Evolutionary conservation across 2,797 vertebrate genomes (phyloP).

Genomic region (Sternotherus odoratus): DNA sequence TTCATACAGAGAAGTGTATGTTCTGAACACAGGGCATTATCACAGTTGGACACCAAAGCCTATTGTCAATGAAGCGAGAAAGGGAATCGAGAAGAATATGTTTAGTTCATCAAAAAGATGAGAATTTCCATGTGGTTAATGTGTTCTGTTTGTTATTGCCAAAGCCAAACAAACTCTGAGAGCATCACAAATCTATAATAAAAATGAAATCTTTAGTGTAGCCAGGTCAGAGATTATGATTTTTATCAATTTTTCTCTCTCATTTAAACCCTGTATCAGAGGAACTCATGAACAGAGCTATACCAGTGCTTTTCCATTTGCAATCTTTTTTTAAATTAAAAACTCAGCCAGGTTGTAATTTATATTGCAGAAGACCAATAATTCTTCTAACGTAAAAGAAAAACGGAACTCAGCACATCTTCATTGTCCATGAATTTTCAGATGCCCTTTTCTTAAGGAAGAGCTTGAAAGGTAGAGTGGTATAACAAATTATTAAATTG

Average conservation of each 20-base stretch:
- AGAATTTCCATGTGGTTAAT: constrained; percentile 47
- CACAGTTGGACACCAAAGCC: constrained; percentile 64
- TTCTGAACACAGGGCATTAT: constrained; percentile 66
- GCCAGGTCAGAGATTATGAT: constrained; percentile 29
- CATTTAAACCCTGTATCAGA: constrained; percentile 53
- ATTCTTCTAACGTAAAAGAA: constrained; percentile 48
- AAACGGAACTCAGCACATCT: constrained; percentile 54
- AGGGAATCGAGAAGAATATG: constrained; percentile 59
- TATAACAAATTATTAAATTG: constrained; percentile 53
- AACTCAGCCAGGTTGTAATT: constrained; percentile 23
- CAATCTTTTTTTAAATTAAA: constrained; percentile 65
- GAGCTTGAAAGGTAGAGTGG: neutral
- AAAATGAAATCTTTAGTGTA: constrained; percentile 45
- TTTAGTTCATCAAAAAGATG: constrained; percentile 42
- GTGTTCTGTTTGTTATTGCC: constrained; percentile 43
- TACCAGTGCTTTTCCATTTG: constrained; percentile 30
- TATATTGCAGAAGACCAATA: constrained; percentile 47
- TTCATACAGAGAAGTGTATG: constrained; percentile 15
- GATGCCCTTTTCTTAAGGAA: constrained; percentile 44
- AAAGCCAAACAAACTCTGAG: constrained; percentile 38
- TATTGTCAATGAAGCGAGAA: constrained; percentile 53
- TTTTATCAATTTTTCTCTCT: constrained; percentile 56
- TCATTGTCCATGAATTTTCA: constrained; percentile 64
- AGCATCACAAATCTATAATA: constrained; percentile 47
- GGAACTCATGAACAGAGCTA: neutral